Conservation (phyloP, 2,113 vertebrate genomes). For the Caloenas nicobarica region DNA sequence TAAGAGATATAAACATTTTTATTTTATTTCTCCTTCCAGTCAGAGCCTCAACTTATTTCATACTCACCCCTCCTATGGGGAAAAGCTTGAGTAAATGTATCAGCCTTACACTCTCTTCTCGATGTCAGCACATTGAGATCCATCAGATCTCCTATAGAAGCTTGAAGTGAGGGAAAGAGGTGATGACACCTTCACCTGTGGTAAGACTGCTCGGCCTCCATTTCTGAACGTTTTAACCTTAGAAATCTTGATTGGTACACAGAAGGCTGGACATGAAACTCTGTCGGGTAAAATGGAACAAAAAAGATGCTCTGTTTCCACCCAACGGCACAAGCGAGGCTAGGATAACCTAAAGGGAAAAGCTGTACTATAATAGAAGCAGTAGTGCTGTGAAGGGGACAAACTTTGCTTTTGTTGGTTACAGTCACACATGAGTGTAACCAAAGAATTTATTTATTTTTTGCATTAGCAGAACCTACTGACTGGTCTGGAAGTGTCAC, state of each 20-base stretch:
- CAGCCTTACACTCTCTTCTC: background rate
- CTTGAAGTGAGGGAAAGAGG: background rate
- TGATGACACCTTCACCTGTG: background rate
- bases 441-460: background rate
- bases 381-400: background rate
- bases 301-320: background rate
- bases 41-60: background rate
- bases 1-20: conserved; percentile 13
- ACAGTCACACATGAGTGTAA: background rate
- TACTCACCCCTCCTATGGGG: background rate
- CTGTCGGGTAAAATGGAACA: background rate
- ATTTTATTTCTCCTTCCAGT: background rate
- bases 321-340: background rate
- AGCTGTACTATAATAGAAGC: background rate
- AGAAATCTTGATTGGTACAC: background rate
- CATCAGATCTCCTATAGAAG: background rate
- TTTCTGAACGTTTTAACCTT: background rate
- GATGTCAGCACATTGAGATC: background rate
- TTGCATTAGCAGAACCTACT: background rate
- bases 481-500: background rate
- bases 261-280: background rate
- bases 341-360: background rate
- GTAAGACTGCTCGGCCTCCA: background rate
- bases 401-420: background rate
- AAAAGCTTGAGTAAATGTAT: background rate